Evolutionary conservation across 2,113 vertebrate genomes (phyloP), one percentile per base, ranked within the genome.

Genomic region (Xyliphius kryptos): DNA sequence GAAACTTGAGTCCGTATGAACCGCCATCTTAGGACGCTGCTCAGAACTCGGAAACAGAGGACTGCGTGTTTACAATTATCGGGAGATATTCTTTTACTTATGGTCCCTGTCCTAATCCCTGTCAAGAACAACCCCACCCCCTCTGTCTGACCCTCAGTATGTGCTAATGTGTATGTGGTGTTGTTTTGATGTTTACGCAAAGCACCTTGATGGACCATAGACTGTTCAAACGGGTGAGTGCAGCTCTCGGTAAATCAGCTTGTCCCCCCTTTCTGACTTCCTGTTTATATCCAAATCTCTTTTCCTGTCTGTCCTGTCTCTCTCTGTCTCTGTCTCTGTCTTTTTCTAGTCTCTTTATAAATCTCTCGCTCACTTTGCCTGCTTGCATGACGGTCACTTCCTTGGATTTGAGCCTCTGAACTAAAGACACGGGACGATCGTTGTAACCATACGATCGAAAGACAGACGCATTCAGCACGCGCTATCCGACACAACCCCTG

Each of bases 191-290:
- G 88, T 91, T 86, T 81, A 76, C 72, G 91, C 85, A 86, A 97
- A 98, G 95, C 94, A 94, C 94, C 86, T 94, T 97, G 92, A 91
- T 93, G 95, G 94, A 98, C 91, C 92, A 91, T 92, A 95, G 94
- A 87, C 94, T 91, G 90, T 92, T 91, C 89, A 94, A 92, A 89
- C 91, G 92, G 95, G 95, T 98, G 91, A 98, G 95, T 96, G 78
- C 83, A 88, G 90, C 85, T n/a, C 87, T 89, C 82, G 88, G 87
- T 87, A 77, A 86, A 86, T 82, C 85, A 84, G 87, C 72, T 72
- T 58, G 49, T 57, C 40, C 69, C 63, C 73, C 63, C 55, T n/a
- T n/a, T 32, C 38, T 20, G 51, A 48, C 32, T 17, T 65, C 43
- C 62, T 56, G 48, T 59, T 55, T 52, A n/a, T 66, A 43, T 60